Percentiles rank a stretch among this genome's conserved stretches.
Evolutionary conservation across 2,888 invertebrate genomes (phyloP).

Genomic region (Philereme transversata): DNA sequence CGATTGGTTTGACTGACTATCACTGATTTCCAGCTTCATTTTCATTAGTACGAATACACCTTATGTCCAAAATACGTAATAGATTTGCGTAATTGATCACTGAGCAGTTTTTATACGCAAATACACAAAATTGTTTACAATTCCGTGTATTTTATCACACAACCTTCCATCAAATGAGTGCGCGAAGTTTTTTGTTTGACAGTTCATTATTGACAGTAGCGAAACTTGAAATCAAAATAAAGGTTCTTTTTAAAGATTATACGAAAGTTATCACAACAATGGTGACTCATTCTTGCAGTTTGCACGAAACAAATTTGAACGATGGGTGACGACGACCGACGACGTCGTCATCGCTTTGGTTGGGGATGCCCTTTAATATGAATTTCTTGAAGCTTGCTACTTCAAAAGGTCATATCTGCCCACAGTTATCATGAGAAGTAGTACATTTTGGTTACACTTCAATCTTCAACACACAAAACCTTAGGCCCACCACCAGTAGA

Average conservation of each 20-base stretch:
- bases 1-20: slow-evolving; percentile 85
- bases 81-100: slow-evolving; percentile 58
- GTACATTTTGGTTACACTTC: slow-evolving; percentile 57
- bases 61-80: slow-evolving; percentile 40
- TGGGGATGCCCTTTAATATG: slow-evolving; percentile 80
- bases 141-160: slow-evolving; percentile 43
- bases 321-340: slow-evolving; percentile 38
- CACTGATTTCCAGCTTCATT: slow-evolving; percentile 86
- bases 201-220: slow-evolving; percentile 65
- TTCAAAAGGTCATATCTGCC: slow-evolving; percentile 67
- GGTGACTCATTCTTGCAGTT: slow-evolving; percentile 75
- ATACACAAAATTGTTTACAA: slow-evolving; percentile 42
- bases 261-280: slow-evolving; percentile 72
- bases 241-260: slow-evolving; percentile 57
- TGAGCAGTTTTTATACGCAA: slow-evolving; percentile 33
- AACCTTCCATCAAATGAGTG: slow-evolving; percentile 43
- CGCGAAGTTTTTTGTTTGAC: slow-evolving; percentile 61
- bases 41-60: slow-evolving; percentile 66
- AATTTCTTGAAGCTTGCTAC: slow-evolving; percentile 50
- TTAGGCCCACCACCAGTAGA: slow-evolving; percentile 30
- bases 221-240: slow-evolving; percentile 55
- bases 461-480: slow-evolving; percentile 53
- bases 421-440: slow-evolving; percentile 41
- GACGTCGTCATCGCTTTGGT: slow-evolving; percentile 74
- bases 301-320: slow-evolving; percentile 40